Conservation (phyloP, 2,888 invertebrate species). For the Andricus quercusramuli region DNA sequence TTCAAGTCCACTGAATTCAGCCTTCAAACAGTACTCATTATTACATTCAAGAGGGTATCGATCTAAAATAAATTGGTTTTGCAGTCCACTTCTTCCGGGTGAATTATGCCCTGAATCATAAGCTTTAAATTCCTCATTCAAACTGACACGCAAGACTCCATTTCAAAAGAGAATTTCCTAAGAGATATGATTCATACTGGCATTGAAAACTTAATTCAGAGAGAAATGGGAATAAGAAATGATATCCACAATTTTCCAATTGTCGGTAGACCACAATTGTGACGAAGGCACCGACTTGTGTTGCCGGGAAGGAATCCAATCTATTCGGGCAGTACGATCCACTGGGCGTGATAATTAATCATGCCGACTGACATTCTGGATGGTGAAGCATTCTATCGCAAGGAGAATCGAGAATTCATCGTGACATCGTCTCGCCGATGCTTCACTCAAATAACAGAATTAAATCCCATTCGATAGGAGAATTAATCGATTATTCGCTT, state of each 20-base stretch:
- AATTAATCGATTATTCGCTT: conserved; percentile 29
- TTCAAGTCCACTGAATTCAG: conserved; percentile 25
- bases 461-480: conserved; percentile 36
- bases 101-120: conserved; percentile 16
- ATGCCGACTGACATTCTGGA: conserved; percentile 53
- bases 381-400: conserved; percentile 29
- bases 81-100: conserved; percentile 22
- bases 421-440: conserved; percentile 33
- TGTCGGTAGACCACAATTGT: conserved; percentile 35
- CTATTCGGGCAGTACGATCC: conserved; percentile 57
- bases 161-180: conserved; percentile 3
- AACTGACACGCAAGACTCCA: conserved; percentile 22
- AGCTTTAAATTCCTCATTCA: conserved; percentile 8
- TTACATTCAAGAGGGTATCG: conserved; percentile 16
- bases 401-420: conserved; percentile 35
- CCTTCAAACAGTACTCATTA: conserved; percentile 34
- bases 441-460: conserved; percentile 24
- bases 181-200: background rate
- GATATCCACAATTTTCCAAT: conserved; percentile 34
- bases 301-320: conserved; percentile 59
- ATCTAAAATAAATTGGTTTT: conserved; percentile 33
- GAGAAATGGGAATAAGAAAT: conserved; percentile 6
- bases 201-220: conserved; percentile 15
- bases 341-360: conserved; percentile 59
- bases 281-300: conserved; percentile 50